Base-by-base conservation (phyloP, 2,888 invertebrate species). In the Pediacus dermestoides region DNA sequence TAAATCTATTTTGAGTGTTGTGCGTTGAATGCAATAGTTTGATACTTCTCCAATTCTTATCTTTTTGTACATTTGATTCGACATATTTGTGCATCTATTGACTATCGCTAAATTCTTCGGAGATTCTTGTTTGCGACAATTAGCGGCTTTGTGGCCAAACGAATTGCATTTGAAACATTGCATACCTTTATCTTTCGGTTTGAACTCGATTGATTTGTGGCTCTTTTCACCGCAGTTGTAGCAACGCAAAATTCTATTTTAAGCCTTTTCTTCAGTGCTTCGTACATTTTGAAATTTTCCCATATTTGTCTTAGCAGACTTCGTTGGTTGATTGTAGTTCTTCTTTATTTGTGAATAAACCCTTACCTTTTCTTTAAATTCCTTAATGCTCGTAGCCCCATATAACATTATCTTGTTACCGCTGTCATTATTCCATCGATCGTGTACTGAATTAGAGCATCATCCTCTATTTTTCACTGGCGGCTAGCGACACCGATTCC, bases 171-270 rank as follows among this genome's bases (percentile, higher is more conserved):
- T 3, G 13, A 11, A 32, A 21, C 16, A 21, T 15, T 16, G 12
- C 2, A 8, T 13, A 28, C 30, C 33, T n/a, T 18, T n/a, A 8
- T 18, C 3, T 33, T 21, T 33, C 16, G 10, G 11, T 3, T 23
- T 7, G 12, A 12, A 21, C 7, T 30, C 30, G 9, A 7, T 9
- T n/a, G 13, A 12, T 30, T 13, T 18, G 6, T 22, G 28, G n/a
- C 11, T 14, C 22, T 22, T 9, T 13, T 8, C 23, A 14, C 21
- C 23, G 15, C 42, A 28, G 16, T 31, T 28, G 10, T 9, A 25
- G 9, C 25, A 25, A 25, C 25, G 25, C n/a, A n/a, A n/a, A 25
- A n/a, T 6, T 6, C n/a, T n/a, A n/a, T 6, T 6, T n/a, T 18
- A 7, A 18, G 6, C 21, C 21, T 18, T n/a, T n/a, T 18, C n/a